Evolutionary conservation across 2,113 vertebrate species (phyloP).

Genomic region (Sebastes schlegelii): DNA sequence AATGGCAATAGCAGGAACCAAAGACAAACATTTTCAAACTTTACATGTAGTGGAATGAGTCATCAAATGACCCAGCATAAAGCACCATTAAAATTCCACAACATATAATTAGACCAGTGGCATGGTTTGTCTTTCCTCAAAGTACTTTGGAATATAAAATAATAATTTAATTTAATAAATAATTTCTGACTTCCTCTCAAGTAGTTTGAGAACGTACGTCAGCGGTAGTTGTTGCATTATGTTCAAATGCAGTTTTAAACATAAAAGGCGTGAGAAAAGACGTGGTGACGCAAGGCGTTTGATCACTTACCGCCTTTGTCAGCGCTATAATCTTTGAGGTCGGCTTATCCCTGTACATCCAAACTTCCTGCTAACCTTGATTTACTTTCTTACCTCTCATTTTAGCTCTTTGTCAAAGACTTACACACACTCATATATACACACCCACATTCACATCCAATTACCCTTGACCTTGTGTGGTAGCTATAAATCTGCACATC

Average conservation of each 20-base stretch:
- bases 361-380: constrained; percentile 16
- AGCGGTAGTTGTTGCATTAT: background rate
- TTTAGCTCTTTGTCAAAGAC: constrained; percentile 35
- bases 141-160: background rate
- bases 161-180: background rate
- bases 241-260: background rate
- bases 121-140: background rate
- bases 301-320: constrained; percentile 33
- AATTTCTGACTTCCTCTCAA: background rate
- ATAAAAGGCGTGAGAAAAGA: constrained; percentile 27
- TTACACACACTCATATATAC: background rate
- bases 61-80: background rate
- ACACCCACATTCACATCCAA: constrained; percentile 12
- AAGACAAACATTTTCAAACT: background rate
- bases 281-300: background rate
- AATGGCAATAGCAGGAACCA: background rate
- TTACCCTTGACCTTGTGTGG: constrained; percentile 45
- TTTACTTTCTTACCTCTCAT: constrained; percentile 18
- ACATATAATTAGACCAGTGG: background rate
- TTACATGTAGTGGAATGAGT: background rate
- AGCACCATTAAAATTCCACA: background rate
- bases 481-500: constrained; percentile 48
- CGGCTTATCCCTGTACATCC: constrained; percentile 6
- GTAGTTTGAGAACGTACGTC: background rate
- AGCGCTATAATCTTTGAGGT: constrained; percentile 26